phyloP scores from a whole-genome alignment of 2,888 invertebrate species.

The Nebria salina region DNA sequence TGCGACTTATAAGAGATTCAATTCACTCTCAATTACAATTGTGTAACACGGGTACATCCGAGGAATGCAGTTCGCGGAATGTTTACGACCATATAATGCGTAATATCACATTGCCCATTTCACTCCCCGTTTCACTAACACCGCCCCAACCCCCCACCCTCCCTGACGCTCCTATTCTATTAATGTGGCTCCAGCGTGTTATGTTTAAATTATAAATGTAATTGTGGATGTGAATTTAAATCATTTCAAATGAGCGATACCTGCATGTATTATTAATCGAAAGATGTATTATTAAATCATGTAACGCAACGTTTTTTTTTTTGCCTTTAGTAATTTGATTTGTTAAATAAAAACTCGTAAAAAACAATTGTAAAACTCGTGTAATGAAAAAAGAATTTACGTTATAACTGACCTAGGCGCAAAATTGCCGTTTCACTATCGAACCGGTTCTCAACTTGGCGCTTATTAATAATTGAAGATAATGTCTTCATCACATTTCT shows the following conservation, averaged over 20 bases:
- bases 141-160: not conserved
- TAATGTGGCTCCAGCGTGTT: not conserved
- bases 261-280: not conserved
- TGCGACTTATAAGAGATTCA: not conserved
- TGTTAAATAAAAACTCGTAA: not conserved
- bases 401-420: slow-evolving; percentile 13
- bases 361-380: not conserved
- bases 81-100: not conserved
- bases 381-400: not conserved
- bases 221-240: slow-evolving; percentile 1
- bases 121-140: not conserved
- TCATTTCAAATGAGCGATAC: not conserved
- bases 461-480: slow-evolving; percentile 36
- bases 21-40: not conserved
- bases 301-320: not conserved
- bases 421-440: not conserved
- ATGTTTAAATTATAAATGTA: not conserved
- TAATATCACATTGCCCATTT: slow-evolving; percentile 1
- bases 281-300: not conserved
- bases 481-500: slow-evolving; percentile 26
- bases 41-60: not conserved
- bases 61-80: not conserved
- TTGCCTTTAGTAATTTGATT: not conserved
- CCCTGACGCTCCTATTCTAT: not conserved
- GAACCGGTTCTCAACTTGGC: slow-evolving; percentile 25